Evolutionary conservation across 2,797 vertebrate genomes (phyloP), one percentile per base, ranked within the genome.

Genomic region (Falco concolor): DNA sequence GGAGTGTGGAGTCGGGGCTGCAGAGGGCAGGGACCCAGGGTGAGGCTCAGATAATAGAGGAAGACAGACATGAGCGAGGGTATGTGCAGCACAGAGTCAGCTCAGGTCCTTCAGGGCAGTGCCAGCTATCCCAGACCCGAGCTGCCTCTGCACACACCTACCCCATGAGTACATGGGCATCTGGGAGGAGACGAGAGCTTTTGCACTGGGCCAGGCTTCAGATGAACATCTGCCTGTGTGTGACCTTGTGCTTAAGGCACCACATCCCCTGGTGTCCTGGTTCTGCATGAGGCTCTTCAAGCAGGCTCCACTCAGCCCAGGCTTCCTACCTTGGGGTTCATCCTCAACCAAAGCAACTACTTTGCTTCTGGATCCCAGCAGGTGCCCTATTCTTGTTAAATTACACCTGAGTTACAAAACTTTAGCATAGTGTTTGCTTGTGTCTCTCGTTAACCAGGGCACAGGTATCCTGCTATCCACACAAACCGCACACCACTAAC

Each of bases 181-280:
- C 12, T 8, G 3, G 9, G 8, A 65, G 53, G 38, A 84, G 14
- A n/a, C 5, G 6, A 74, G 52, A 76, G 40, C 16, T 54, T 60
- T 77, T 85, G 40, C 16, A 87, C 5, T 3, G 1, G 10, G 13
- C 11, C 74, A 75, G 32, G 12, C 47, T 83, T 75, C 72, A 65
- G 45, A 14, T n/a, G 13, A 74, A 10, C 44, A 45, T 40, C 72
- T 52, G n/a, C 10, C 30, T 70, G 53, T 0, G 0, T 18, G 17
- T 32, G 24, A 65, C 45, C 28, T 54, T 10, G 9, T 75, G 42
- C 34, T 42, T 34, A 42, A 53, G 34, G 14, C 44, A 20, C 28
- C 12, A 8, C 10, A 13, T 63, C 30, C 8, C 12, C 20, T 8
- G 10, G 20, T 0, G 0, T 4, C 54, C 24, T 44, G 28, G 12